phyloP scores from a whole-genome alignment of 2,797 vertebrate species.

The Adelosebastes latens region DNA sequence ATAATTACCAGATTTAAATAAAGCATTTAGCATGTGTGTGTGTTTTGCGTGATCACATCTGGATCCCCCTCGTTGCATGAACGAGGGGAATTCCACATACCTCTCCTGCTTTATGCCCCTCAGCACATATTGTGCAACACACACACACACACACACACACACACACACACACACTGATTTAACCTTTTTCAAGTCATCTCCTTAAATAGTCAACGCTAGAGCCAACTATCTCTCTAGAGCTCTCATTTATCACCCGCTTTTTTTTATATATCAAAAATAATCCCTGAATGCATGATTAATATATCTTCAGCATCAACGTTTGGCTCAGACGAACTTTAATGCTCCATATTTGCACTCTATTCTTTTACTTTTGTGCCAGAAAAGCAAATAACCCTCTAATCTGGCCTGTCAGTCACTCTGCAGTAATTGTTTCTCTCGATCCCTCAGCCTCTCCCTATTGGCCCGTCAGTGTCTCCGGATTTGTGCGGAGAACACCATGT shows the following conservation, averaged over 20 bases:
- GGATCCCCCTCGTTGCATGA: conserved; percentile 39
- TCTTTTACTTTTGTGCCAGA: conserved; percentile 33
- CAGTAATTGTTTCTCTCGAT: conserved; percentile 37
- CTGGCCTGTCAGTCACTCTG: conserved; percentile 38
- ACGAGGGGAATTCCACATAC: conserved; percentile 69
- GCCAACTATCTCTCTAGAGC: conserved; percentile 11
- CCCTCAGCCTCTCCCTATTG: conserved; percentile 24
- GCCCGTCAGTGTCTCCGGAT: conserved; percentile 14
- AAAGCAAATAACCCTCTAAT: conserved; percentile 32
- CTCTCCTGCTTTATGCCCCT: conserved; percentile 60
- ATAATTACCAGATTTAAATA: conserved; percentile 17
- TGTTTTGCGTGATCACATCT: conserved; percentile 50
- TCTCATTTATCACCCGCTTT: conserved; percentile 19
- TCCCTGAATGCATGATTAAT: conserved; percentile 24
- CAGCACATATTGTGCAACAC: conserved; percentile 48
- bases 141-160: conserved; percentile 10
- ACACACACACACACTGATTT: neutral
- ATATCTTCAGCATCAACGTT: conserved; percentile 23
- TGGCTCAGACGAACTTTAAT: conserved; percentile 12
- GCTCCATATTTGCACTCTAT: conserved; percentile 26
- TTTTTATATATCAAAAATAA: conserved; percentile 25
- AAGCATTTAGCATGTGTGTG: conserved; percentile 19
- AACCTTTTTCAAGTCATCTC: neutral
- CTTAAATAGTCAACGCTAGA: conserved; percentile 12
- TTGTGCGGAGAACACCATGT: conserved; percentile 12